Conservation (phyloP, 2,888 invertebrate genomes). For the Smittia aterrima region DNA sequence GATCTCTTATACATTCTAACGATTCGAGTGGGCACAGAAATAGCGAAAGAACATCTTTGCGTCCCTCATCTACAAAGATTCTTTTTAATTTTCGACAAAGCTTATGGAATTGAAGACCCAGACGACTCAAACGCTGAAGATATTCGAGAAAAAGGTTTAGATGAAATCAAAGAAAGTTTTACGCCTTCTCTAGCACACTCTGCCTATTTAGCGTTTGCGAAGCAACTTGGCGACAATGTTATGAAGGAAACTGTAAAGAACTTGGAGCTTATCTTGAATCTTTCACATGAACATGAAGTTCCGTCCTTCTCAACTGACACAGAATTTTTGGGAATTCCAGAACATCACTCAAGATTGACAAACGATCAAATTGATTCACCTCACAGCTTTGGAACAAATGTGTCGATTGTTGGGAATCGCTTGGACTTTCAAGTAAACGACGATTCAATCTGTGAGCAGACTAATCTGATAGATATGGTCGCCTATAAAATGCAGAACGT, state of each 20-base stretch:
- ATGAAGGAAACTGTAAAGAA: slow-evolving; percentile 74
- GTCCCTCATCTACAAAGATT: slow-evolving; percentile 71
- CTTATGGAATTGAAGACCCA: slow-evolving; percentile 50
- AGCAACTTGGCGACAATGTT: slow-evolving; percentile 68
- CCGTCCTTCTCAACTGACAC: slow-evolving; percentile 46
- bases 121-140: slow-evolving; percentile 43
- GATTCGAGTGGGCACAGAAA: slow-evolving; percentile 71
- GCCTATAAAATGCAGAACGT: slow-evolving; percentile 65
- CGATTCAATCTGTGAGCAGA: slow-evolving; percentile 45
- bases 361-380: slow-evolving; percentile 28
- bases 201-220: slow-evolving; percentile 73
- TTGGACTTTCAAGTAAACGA: slow-evolving; percentile 67
- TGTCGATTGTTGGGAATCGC: slow-evolving; percentile 80
- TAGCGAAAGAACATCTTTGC: slow-evolving; percentile 71
- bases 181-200: slow-evolving; percentile 80
- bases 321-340: slow-evolving; percentile 29
- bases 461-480: slow-evolving; percentile 61
- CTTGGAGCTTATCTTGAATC: slow-evolving; percentile 69
- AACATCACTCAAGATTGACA: slow-evolving; percentile 49
- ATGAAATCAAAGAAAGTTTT: slow-evolving; percentile 80
- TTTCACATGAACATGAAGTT: slow-evolving; percentile 74
- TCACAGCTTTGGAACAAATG: slow-evolving; percentile 77
- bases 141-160: slow-evolving; percentile 59
- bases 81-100: slow-evolving; percentile 78
- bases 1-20: slow-evolving; percentile 80